Base-by-base conservation (phyloP, 1,140 invertebrate genomes). In the Piezodorus guildinii region DNA sequence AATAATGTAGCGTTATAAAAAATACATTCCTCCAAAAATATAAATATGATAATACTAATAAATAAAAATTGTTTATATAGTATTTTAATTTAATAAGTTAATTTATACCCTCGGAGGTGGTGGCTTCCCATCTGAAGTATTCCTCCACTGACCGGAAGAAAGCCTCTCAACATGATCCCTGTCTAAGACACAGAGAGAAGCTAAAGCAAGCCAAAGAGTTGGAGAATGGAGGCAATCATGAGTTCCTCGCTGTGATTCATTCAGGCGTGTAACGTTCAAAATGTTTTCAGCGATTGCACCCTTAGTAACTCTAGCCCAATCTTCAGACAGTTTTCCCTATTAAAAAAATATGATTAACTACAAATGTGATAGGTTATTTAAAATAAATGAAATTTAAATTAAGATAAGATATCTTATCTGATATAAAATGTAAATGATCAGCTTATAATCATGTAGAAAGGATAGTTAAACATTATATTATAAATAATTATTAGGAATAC, bases 261-360 rank as follows among this genome's bases (percentile, higher is more conserved):
- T 81, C 21, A 96, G 73, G 68, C 86, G 84, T 0, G 92, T 94
- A 15, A 98, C 75, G 72, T 88, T 86, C 30, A 94, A 72, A 67
- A 96, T 90, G 68, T 90, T 90, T 70, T 93, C 88, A 0, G 93
- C 91, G 39, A 98, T 86, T n/a, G 91, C 89, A 49, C 85, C 83
- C 74, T 95, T 93, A 0, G 90, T 91, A 44, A 94, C 84, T 54
- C 80, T 77, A 1, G 88, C 85, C 96, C 96, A 98, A 10, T 81
- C 79, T 39, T 88, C 84, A 4, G 89, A 89, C 60, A 95, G 76
- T 72, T 88, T 89, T 17, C 91, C 92, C 91, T 93, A 70, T n/a
- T 75, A 73, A 69, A 12, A 17, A 25, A 25, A 8, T 5, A 15
- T 21, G 17, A 52, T 52, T 14, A 27, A 6, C 17, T 30, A 30